These are phyloP conservation scores for Tauraco hartlaubi DNA, from an alignment of 2,797 vertebrate species.

Conservation along the genomic window DNA sequence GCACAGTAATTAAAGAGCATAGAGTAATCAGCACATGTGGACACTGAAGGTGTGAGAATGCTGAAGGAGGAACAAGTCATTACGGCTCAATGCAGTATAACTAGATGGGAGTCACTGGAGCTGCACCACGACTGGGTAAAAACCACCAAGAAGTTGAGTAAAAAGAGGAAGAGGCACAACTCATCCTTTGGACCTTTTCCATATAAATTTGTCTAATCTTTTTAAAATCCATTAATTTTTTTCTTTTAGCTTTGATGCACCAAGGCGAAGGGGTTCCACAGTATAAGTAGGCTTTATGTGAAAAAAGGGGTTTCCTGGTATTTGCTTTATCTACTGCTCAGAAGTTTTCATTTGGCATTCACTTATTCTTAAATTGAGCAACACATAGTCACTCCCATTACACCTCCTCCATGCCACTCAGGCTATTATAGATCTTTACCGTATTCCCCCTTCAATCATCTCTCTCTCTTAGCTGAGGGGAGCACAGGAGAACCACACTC, in stretches of 20 bases:
- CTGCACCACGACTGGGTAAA: neutral
- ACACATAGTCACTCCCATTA: neutral
- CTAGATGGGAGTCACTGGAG: neutral
- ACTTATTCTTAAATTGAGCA: slow-evolving; percentile 19
- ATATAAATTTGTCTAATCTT: neutral
- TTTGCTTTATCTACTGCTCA: slow-evolving; percentile 18
- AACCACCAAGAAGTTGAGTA: neutral
- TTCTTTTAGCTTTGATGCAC: neutral
- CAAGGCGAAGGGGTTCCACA: neutral
- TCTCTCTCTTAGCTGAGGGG: neutral
- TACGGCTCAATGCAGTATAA: neutral
- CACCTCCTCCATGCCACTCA: slow-evolving; percentile 27
- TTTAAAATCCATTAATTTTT: neutral
- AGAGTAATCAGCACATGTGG: neutral
- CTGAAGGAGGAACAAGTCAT: neutral
- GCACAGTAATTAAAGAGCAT: neutral
- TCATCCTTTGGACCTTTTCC: neutral
- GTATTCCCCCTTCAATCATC: neutral
- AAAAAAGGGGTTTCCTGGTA: neutral
- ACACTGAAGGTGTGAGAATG: neutral
- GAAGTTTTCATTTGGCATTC: slow-evolving; percentile 12
- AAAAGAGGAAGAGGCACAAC: neutral
- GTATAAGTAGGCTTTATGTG: neutral
- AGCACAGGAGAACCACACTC: neutral
- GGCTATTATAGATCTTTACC: neutral